These are phyloP conservation scores for Takifugu rubripes DNA, from an alignment of 2,797 vertebrate species.

Conservation along the genomic window DNA sequence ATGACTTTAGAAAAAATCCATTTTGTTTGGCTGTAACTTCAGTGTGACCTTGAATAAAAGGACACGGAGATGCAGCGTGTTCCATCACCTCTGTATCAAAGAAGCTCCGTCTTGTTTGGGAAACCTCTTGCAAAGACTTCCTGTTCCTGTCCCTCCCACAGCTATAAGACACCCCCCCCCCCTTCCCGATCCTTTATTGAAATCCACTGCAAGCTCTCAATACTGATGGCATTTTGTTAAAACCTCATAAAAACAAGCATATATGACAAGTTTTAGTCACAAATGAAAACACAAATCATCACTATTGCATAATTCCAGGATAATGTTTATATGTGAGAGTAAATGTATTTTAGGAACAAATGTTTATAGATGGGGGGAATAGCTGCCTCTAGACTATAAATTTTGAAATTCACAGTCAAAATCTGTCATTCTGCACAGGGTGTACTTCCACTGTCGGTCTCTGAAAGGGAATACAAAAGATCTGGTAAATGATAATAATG, in stretches of 20 bases:
- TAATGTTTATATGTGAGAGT: conserved; percentile 21
- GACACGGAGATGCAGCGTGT: conserved; percentile 19
- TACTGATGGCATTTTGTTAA: conserved; percentile 19
- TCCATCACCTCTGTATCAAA: conserved; percentile 15
- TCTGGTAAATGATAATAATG: no score
- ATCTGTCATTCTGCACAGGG: conserved; percentile 94
- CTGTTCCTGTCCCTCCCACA: conserved; percentile 12
- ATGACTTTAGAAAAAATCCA: conserved; percentile 11
- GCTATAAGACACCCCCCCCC: conserved; percentile 2
- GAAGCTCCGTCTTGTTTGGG: conserved; percentile 27
- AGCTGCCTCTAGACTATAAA: conserved; percentile 67
- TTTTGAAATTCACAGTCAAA: conserved; percentile 92
- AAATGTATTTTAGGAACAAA: conserved; percentile 15
- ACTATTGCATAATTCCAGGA: conserved; percentile 3
- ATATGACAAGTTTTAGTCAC: conserved; percentile 15
- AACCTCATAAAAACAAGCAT: conserved; percentile 17
- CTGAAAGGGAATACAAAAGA: conserved; percentile 68
- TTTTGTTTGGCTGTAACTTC: conserved; percentile 6
- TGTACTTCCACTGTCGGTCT: conserved; percentile 98
- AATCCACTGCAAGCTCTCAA: conserved; percentile 7
- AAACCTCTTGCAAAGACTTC: conserved; percentile 25
- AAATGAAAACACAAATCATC: conserved; percentile 2
- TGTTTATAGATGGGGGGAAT: conserved; percentile 7
- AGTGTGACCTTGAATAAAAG: conserved; percentile 4
- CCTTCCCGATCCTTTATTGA: not conserved